Base-by-base conservation (phyloP, 1,140 invertebrate species). In the Oncopodura yosiiana region DNA sequence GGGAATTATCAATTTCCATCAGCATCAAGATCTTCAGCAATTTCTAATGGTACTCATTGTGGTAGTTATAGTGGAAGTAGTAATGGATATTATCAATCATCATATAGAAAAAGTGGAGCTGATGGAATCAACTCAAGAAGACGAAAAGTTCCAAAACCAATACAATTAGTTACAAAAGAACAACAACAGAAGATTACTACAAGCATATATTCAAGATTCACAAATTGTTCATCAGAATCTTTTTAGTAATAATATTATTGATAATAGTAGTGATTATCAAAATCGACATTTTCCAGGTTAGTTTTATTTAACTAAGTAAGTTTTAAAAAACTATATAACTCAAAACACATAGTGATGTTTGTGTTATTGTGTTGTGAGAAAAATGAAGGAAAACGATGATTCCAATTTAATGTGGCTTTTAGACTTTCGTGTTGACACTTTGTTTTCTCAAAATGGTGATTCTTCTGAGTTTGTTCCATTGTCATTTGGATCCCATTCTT, bases 351-450 rank as follows among this genome's bases (percentile, higher is more conserved):
- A n/a, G n/a, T n/a, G n/a, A n/a, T n/a, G n/a, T n/a, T n/a, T n/a
- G n/a, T n/a, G 6, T 41, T 6, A 18, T 41, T 14, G 38, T 19
- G 6, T 19, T 41, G 9, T 41, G 38, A 41, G 30, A 32, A 41
- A 12, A 49, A 59, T 59, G 57, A 59, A 59, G 51, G 57, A 59
- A 27, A 59, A 46, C 48, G 48, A 43, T 49, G 53, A 60, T 43
- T 42, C 50, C 26, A 61, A 61, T 44, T 61, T 61, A 51, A 48
- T 58, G 50, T 61, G 59, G 59, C 55, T 61, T 53, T 45, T 61
- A 57, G 59, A 61, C 51, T 61, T 58, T 37, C 53, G 50, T 48
- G 50, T 61, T 16, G 59, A 61, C 29, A 49, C 45, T 4, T 34
- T 60, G 0, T 60, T 56, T 52, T 18, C 39, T 34, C 45, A 49